Evolutionary conservation across 2,797 vertebrate genomes (phyloP), one percentile per base, ranked within the genome.

Genomic region (Rhinella marina): DNA sequence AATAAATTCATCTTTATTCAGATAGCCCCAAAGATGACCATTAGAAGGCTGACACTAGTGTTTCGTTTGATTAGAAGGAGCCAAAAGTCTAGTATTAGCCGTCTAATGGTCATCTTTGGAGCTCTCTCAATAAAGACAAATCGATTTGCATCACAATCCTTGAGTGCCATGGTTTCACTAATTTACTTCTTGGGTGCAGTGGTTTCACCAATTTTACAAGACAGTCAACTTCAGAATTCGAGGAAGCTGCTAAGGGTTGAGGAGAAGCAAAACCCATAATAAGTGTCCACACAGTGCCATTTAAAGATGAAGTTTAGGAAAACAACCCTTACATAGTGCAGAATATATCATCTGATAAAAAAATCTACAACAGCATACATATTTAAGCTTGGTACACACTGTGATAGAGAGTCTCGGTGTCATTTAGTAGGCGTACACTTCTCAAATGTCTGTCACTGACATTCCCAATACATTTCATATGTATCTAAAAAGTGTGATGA

Each of bases 401-500:
- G 8, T 48, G 41, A 23, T 50, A 75, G 41, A 50, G 73, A 52
- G 73, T 48, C 41, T 11, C 21, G 5, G 73, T 76, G 73, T 50
- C 48, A 76, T 76, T 76, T 52, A 52, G 48, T 21, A 52, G 7
- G 21, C 12, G 6, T 76, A n/a, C 73, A 76, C 73, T 76, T 76
- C 73, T 76, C 41, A 14, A 6, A 76, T 76, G 52, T 52, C 73
- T 76, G 73, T 52, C 48, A 52, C 73, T n/a, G 73, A 76, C 21
- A 76, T 76, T 76, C 41, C 73, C 16, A 48, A 52, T 52, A 52
- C 23, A 52, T 76, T 76, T 76, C 73, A 13, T 76, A 76, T 23
- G 29, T 52, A 76, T 52, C 12, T 76, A 48, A 76, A 48, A 76
- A 76, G 11, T 23, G 1, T 50, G 72, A 23, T 52, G 73, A 76